Evolutionary conservation across 2,888 invertebrate genomes (phyloP).

Genomic region (Drosophila ezoana): DNA sequence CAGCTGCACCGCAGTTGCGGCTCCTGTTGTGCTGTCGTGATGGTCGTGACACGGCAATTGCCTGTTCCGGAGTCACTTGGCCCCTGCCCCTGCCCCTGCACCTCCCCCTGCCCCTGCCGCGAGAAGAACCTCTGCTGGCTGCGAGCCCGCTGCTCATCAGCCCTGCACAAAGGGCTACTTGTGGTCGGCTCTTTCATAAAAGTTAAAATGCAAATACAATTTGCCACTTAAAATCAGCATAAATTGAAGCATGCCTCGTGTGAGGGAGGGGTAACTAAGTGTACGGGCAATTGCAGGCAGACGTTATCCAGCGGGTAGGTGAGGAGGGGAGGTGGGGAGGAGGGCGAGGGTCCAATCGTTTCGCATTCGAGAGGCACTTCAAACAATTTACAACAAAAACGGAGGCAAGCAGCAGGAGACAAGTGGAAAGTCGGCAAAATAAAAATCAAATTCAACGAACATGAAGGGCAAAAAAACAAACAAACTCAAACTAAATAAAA

Average conservation of each 20-base stretch:
- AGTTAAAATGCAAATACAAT: slow-evolving; percentile 77
- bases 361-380: slow-evolving; percentile 60
- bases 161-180: slow-evolving; percentile 59
- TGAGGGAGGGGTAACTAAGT: neutral
- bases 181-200: slow-evolving; percentile 64
- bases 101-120: too few relatives aligned
- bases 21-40: slow-evolving; percentile 22
- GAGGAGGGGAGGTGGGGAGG: neutral
- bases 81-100: too few relatives aligned
- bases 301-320: neutral
- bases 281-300: slow-evolving; percentile 12
- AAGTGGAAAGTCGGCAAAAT: slow-evolving; percentile 31
- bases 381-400: slow-evolving; percentile 65
- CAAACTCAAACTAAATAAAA: slow-evolving; percentile 21
- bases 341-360: slow-evolving; percentile 35
- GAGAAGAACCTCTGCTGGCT: neutral
- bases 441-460: slow-evolving; percentile 51
- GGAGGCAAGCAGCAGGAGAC: slow-evolving; percentile 1
- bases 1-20: slow-evolving; percentile 38
- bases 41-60: slow-evolving; percentile 29
- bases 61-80: neutral
- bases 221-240: slow-evolving; percentile 78
- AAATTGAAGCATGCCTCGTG: slow-evolving; percentile 56
- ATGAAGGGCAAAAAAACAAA: slow-evolving; percentile 1
- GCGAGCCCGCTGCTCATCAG: slow-evolving; percentile 1